These are phyloP conservation scores for Chromoteleia sp. DNA, from an alignment of 2,888 invertebrate species.

Conservation along the genomic window DNA sequence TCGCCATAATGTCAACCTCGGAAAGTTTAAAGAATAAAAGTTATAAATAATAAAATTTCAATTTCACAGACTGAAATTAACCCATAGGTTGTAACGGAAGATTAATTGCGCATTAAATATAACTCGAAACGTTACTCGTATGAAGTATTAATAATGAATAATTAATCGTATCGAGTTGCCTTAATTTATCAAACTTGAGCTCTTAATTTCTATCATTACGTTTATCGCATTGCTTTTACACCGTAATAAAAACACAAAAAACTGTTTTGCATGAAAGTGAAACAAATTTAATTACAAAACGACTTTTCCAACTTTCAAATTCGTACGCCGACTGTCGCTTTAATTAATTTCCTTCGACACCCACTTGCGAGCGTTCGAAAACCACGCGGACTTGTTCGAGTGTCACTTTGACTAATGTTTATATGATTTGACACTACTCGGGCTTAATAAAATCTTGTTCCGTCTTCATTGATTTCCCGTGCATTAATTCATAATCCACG, in stretches of 20 bases:
- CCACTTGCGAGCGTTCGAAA: slow-evolving; percentile 18
- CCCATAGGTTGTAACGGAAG: no score
- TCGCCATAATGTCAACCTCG: no score
- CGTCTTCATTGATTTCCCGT: slow-evolving; percentile 62
- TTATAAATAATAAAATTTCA: no score
- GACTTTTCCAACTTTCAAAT: slow-evolving; percentile 19
- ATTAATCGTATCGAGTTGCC: no score
- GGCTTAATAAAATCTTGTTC: slow-evolving; percentile 61
- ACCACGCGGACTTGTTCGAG: slow-evolving; percentile 27
- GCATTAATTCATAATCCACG: slow-evolving; percentile 56
- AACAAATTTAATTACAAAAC: slow-evolving; percentile 21
- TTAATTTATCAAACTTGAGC: no score
- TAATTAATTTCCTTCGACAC: slow-evolving; percentile 51
- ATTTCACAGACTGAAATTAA: no score
- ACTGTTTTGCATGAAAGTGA: background rate
- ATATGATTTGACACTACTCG: slow-evolving; percentile 56
- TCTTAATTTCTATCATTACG: no score
- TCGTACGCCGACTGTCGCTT: background rate
- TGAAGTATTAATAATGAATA: no score
- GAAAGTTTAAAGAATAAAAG: no score
- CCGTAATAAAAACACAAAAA: background rate
- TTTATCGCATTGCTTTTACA: no score
- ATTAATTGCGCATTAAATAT: no score
- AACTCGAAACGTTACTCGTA: no score
- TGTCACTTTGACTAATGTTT: slow-evolving; percentile 68